These are phyloP conservation scores for Odontomyia ornata DNA, from an alignment of 2,888 invertebrate genomes.

Conservation along the genomic window DNA sequence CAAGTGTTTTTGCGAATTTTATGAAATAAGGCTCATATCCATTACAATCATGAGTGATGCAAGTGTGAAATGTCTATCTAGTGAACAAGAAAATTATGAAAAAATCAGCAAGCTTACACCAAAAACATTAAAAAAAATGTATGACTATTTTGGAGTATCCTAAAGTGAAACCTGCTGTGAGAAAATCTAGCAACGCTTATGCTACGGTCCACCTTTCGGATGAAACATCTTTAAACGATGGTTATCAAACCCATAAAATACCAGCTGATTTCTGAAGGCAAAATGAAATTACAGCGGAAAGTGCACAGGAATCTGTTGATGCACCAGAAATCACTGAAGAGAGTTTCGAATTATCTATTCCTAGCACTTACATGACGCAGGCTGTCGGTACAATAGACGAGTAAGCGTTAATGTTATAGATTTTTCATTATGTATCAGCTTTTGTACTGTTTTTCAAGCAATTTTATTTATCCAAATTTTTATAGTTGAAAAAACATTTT, in stretches of 20 bases:
- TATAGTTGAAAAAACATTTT: no score
- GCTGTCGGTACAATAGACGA: background rate
- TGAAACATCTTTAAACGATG: background rate
- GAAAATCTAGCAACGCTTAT: no score
- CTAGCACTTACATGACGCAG: background rate
- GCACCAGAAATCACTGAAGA: background rate
- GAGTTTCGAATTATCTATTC: background rate
- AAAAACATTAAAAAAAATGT: no score
- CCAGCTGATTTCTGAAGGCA: background rate
- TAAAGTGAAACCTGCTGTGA: no score
- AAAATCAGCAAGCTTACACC: no score
- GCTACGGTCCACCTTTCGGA: slow-evolving; percentile 48
- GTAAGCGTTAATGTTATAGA: background rate
- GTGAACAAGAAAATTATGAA: no score
- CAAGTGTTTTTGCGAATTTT: no score
- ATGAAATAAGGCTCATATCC: no score
- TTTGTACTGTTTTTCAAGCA: background rate
- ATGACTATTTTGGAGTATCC: no score
- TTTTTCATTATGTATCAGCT: background rate
- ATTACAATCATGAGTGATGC: no score
- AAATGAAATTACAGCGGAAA: background rate
- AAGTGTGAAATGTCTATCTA: no score
- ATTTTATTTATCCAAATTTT: no score
- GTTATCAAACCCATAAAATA: background rate
- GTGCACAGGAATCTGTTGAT: background rate